These are phyloP conservation scores for Peromyscus polionotus DNA, from an alignment of 2,113 vertebrate species.

Conservation along the genomic window DNA sequence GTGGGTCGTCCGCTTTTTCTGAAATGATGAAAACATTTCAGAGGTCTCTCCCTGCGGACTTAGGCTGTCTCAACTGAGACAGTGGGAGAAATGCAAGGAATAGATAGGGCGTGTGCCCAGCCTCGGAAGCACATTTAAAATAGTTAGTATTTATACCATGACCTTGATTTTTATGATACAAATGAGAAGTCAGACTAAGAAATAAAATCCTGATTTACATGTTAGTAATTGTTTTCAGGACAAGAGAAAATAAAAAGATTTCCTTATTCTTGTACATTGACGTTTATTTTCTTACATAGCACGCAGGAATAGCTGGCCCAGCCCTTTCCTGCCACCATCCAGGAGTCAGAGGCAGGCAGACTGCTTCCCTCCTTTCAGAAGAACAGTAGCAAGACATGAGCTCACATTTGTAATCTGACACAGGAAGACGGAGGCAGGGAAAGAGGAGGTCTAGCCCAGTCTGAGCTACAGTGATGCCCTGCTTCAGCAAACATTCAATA, in stretches of 20 bases:
- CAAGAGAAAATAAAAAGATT: conserved; percentile 43
- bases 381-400: neutral
- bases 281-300: conserved; percentile 62
- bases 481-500: neutral
- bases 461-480: neutral
- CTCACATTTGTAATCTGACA: neutral
- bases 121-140: conserved; percentile 25
- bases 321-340: too few relatives aligned
- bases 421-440: neutral
- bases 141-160: neutral
- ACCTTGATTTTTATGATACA: neutral
- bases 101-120: neutral
- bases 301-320: neutral
- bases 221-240: conserved; percentile 52
- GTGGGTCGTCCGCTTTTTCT: neutral
- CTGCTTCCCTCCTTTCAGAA: conserved; percentile 23
- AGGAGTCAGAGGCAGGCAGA: neutral
- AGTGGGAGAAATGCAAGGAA: neutral
- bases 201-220: conserved; percentile 21
- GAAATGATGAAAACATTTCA: neutral
- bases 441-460: neutral
- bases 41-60: conserved; percentile 13
- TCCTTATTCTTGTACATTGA: conserved; percentile 62
- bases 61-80: neutral
- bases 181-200: conserved; percentile 60